Percentiles rank a stretch among this genome's conserved stretches.
These are phyloP conservation scores for Xiphophorus couchianus DNA, from an alignment of 2,113 vertebrate genomes.

Conservation along the genomic window DNA sequence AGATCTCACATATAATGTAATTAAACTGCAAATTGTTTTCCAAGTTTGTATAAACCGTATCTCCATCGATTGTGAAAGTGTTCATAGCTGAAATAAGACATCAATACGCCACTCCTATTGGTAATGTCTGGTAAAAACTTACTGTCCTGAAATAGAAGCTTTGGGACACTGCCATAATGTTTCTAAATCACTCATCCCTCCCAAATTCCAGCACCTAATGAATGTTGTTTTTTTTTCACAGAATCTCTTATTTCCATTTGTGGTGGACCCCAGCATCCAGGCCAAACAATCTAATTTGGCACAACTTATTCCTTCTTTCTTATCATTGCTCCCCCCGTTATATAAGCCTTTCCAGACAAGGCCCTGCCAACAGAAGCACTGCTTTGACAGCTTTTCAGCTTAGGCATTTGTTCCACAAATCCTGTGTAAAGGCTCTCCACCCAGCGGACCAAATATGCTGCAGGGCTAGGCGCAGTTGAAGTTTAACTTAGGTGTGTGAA, in stretches of 20 bases:
- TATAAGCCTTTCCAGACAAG: constrained; percentile 27
- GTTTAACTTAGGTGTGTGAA: constrained; percentile 30
- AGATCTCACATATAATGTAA: too few species aligned
- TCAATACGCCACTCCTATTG: constrained; percentile 5
- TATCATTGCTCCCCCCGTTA: constrained; percentile 63
- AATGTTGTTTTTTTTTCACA: constrained; percentile 23
- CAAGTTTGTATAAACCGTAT: too few species aligned
- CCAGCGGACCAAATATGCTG: constrained; percentile 5
- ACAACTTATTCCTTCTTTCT: constrained; percentile 27
- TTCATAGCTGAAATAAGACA: neutral
- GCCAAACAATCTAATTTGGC: constrained; percentile 63
- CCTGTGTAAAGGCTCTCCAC: constrained; percentile 38
- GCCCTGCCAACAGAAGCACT: constrained; percentile 54
- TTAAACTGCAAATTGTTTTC: too few species aligned
- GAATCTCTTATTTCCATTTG: constrained; percentile 45
- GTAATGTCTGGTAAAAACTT: constrained; percentile 33
- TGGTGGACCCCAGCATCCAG: constrained; percentile 54
- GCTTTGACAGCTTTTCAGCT: constrained; percentile 39
- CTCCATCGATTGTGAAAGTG: too few species aligned
- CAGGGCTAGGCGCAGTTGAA: constrained; percentile 17
- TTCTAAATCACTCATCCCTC: constrained; percentile 41
- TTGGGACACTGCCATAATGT: constrained; percentile 42
- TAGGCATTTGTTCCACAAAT: constrained; percentile 46
- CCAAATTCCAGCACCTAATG: constrained; percentile 56
- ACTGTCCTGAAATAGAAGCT: constrained; percentile 45